These are phyloP conservation scores for Platynereis dumerilii DNA, from an alignment of 2,888 invertebrate genomes.

Conservation along the genomic window DNA sequence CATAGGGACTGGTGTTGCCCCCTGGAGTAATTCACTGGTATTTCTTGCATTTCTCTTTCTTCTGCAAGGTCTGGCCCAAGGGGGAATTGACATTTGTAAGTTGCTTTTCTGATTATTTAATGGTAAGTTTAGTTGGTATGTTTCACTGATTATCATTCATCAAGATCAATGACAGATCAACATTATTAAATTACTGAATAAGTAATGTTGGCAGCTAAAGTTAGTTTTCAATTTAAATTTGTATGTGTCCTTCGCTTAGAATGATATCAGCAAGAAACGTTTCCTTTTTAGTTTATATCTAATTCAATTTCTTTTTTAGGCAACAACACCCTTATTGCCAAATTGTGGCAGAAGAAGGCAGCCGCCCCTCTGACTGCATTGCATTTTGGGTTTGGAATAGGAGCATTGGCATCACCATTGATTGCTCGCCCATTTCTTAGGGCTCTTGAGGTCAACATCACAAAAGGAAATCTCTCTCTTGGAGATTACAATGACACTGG, in stretches of 20 bases:
- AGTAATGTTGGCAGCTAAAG: too few species aligned
- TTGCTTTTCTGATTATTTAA: too few species aligned
- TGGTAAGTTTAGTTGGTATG: too few species aligned
- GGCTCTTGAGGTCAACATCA: neutral
- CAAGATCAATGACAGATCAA: too few species aligned
- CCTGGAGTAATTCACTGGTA: neutral
- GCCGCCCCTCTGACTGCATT: conserved; percentile 22
- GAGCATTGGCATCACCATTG: conserved; percentile 27
- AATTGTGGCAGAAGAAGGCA: conserved; percentile 26
- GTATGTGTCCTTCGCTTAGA: too few species aligned
- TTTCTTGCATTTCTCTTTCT: neutral
- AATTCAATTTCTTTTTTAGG: conserved; percentile 4
- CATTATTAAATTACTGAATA: too few species aligned
- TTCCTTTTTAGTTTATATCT: neutral
- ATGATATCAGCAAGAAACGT: neutral
- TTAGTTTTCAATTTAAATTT: too few species aligned
- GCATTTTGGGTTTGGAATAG: conserved; percentile 29
- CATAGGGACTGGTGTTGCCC: conserved; percentile 1
- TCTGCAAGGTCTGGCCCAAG: neutral
- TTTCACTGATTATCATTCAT: too few species aligned
- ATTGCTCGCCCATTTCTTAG: conserved; percentile 23
- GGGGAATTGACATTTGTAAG: neutral
- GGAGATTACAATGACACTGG: too few species aligned
- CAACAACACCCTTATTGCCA: conserved; percentile 17
- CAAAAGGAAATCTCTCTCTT: too few species aligned